phyloP scores from a whole-genome alignment of 2,888 invertebrate genomes.

The Loripinus fragilis region DNA sequence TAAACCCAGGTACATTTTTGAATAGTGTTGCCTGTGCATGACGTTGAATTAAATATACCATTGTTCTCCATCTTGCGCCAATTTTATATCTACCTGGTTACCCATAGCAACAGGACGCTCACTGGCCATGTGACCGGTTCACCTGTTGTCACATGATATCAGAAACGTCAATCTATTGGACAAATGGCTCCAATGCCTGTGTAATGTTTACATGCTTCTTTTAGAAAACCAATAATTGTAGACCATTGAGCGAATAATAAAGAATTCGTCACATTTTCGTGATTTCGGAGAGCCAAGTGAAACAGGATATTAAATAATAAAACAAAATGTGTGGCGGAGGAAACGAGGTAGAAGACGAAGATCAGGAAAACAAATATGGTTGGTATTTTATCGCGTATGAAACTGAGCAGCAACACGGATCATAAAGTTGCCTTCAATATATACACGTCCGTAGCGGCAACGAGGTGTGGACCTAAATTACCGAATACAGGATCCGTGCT shows the following conservation, averaged over 20 bases:
- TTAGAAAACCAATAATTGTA: too few species aligned
- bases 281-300: slow-evolving; percentile 1
- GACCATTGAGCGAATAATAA: not conserved
- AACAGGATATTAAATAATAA: not conserved
- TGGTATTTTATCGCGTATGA: too few species aligned
- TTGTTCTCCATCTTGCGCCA: too few species aligned
- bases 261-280: not conserved
- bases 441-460: too few species aligned
- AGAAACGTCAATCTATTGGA: not conserved
- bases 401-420: too few species aligned
- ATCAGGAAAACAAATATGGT: slow-evolving; percentile 28
- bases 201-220: not conserved
- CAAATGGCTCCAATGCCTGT: not conserved
- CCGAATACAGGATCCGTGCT: too few species aligned
- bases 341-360: slow-evolving; percentile 25
- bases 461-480: too few species aligned
- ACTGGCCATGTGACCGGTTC: not conserved
- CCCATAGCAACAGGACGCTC: slow-evolving; percentile 16
- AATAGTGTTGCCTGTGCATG: too few species aligned
- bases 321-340: slow-evolving; percentile 30
- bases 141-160: not conserved
- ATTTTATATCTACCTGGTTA: too few species aligned
- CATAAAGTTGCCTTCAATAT: too few species aligned
- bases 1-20: too few species aligned
- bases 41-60: too few species aligned